These are phyloP conservation scores for Pomphorhynchus laevis DNA, from an alignment of 1,140 invertebrate species.

Conservation along the genomic window DNA sequence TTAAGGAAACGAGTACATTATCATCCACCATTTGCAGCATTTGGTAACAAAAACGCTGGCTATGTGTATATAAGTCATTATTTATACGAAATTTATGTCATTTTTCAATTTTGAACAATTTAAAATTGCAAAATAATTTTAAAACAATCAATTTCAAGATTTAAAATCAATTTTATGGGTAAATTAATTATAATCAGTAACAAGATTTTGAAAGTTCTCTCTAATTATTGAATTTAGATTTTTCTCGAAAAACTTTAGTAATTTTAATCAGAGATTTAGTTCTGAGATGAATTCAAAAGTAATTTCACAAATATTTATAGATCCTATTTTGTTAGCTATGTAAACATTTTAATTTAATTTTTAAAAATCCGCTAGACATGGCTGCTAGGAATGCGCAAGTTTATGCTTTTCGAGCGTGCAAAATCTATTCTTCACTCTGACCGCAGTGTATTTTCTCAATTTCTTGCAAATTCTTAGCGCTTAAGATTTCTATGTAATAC, in stretches of 20 bases:
- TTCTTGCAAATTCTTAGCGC: too few relatives aligned
- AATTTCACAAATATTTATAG: background rate
- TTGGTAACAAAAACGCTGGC: too few relatives aligned
- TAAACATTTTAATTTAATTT: background rate
- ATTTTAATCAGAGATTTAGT: background rate
- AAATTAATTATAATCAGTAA: background rate
- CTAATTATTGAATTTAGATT: background rate
- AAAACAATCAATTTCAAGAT: too few relatives aligned
- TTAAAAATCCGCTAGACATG: background rate
- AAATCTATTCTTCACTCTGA: background rate
- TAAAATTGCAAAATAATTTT: too few relatives aligned
- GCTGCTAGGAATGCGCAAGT: background rate
- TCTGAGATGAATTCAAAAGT: background rate
- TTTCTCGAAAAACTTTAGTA: background rate
- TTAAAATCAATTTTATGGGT: too few relatives aligned
- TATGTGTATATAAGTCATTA: too few relatives aligned
- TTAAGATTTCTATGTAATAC: conserved; percentile 83
- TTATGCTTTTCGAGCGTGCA: background rate
- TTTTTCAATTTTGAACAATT: too few relatives aligned
- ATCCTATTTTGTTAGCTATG: background rate
- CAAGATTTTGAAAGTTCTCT: background rate
- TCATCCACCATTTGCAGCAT: too few relatives aligned
- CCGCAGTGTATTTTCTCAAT: background rate
- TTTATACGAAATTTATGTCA: too few relatives aligned
- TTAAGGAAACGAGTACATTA: too few relatives aligned